Evolutionary conservation across 2,888 invertebrate species (phyloP), one percentile per base, ranked within the genome.

Genomic region (Amiota minor): DNA sequence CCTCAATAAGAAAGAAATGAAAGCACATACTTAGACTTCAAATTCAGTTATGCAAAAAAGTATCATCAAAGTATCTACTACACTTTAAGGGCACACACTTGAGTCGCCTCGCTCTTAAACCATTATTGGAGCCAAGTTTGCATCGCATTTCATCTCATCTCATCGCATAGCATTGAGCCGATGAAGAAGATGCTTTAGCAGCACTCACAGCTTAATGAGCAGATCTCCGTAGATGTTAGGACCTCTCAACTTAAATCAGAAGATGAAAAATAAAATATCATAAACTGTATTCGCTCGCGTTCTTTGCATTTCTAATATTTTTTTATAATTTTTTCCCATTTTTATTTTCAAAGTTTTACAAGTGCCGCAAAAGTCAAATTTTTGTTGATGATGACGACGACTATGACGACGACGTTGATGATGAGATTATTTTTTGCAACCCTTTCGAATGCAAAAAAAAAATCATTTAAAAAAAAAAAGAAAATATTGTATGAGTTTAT

Each of bases 321-420:
- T 62, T n/a, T 35, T 35, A 62, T 62, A n/a, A 12, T 35, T 62
- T 62, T 20, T 67, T 18, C 14, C 45, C 62, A 62, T 45, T 62
- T 62, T 70, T 70, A 55, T 61, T 70, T 59, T 49, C 70, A 70
- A 70, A 70, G 70, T 70, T 70, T 70, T 46, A 64, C 49, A 64
- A 55, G 71, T 64, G 53, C n/a, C 47, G 56, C 55, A 64, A 65
- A 72, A 72, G 59, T 72, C 59, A 61, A 69, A 72, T 67, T 72
- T 65, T 68, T 14, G 67, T 47, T 59, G 70, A 53, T 46, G 70
- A 16, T 35, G 45, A 53, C 14, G 69, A 55, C 47, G 69, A 35
- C 20, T 18, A 65, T 10, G 46, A 46, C 16, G 35, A 53, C 16
- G 53, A 16, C 53, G 53, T 16, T 53, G 53, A 53, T 16, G 59